Conservation (phyloP, 2,113 vertebrate species). For the Cathartes aura region DNA sequence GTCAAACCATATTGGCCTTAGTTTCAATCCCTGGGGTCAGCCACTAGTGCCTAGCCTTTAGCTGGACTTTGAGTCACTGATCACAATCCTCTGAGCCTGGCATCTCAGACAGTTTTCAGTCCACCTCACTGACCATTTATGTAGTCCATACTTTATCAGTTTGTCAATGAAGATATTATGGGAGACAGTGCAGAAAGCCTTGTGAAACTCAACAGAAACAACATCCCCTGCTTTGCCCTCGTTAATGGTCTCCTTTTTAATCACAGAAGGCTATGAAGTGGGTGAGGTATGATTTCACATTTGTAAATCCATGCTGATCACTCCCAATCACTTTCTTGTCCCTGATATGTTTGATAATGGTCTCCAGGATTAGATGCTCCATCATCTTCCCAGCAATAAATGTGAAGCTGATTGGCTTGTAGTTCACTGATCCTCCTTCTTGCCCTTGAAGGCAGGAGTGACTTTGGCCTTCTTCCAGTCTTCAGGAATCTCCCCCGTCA, state of each 20-base stretch:
- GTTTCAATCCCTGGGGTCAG: background rate
- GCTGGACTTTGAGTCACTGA: background rate
- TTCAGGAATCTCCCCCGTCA: background rate
- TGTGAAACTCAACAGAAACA: background rate
- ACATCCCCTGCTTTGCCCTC: background rate
- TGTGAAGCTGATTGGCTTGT: background rate
- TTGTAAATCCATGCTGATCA: background rate
- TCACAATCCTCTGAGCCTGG: background rate
- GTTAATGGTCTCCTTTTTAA: background rate
- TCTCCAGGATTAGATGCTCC: background rate
- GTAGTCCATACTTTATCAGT: background rate
- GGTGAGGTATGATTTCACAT: background rate
- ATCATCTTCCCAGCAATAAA: background rate
- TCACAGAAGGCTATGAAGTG: background rate
- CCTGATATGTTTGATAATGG: background rate
- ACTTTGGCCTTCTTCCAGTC: background rate
- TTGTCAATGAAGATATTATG: background rate
- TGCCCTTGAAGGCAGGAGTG: background rate
- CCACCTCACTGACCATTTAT: background rate
- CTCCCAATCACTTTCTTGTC: background rate
- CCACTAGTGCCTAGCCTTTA: background rate
- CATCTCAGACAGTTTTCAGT: background rate
- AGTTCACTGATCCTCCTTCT: background rate
- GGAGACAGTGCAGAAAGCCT: background rate
- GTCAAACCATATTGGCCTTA: background rate